phyloP scores from a whole-genome alignment of 2,113 vertebrate species.

The Capreolus pygargus region DNA sequence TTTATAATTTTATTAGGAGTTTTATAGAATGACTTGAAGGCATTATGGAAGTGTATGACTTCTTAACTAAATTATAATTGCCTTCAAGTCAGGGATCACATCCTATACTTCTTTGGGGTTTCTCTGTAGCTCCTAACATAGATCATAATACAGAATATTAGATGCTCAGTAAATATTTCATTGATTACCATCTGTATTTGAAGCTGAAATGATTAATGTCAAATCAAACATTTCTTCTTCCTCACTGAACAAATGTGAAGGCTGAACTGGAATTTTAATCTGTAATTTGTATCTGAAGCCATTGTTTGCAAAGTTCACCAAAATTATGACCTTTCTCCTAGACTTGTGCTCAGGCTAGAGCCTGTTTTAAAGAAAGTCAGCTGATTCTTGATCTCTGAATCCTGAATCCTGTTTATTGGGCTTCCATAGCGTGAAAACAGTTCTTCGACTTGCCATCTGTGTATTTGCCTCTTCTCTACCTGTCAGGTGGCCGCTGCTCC shows the following conservation, averaged over 20 bases:
- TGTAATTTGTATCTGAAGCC: neutral
- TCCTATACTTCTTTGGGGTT: neutral
- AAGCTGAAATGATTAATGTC: neutral
- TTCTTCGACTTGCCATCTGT: neutral
- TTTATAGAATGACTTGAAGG: neutral
- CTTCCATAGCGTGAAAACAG: neutral
- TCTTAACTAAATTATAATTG: neutral
- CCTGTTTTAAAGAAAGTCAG: conserved; percentile 25
- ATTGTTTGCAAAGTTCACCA: neutral
- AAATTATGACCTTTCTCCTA: neutral
- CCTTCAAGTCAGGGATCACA: neutral
- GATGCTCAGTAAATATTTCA: neutral
- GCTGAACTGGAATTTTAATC: neutral
- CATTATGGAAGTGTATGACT: neutral
- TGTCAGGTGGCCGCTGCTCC: neutral
- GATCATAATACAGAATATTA: neutral
- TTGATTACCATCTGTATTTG: neutral
- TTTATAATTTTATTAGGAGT: neutral
- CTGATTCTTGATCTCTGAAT: neutral
- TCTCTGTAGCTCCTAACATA: neutral
- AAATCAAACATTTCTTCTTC: neutral
- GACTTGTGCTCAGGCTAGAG: neutral
- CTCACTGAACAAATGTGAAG: neutral
- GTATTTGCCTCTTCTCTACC: neutral
- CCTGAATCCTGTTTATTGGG: neutral